Evolutionary conservation across 2,113 vertebrate genomes (phyloP).

Genomic region (Acinonyx jubatus): DNA sequence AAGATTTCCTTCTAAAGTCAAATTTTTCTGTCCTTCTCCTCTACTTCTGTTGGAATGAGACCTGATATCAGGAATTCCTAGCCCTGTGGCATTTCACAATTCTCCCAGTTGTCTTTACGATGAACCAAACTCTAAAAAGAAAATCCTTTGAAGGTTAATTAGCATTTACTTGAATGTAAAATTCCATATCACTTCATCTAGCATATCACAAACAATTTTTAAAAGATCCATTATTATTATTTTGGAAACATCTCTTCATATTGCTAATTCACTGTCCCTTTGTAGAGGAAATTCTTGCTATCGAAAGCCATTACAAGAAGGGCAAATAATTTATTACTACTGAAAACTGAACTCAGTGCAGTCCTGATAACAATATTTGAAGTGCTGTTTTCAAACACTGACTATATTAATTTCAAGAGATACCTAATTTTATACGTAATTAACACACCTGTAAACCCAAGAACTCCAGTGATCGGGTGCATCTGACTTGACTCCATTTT

Average conservation of each 20-base stretch:
- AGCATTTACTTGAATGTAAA: conserved; percentile 8
- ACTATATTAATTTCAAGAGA: neutral
- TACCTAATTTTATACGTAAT: neutral
- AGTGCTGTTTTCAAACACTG: neutral
- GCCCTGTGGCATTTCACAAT: neutral
- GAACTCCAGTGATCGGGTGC: neutral
- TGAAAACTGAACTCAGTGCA: conserved; percentile 13
- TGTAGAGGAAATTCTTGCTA: neutral
- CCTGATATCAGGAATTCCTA: neutral
- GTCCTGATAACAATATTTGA: neutral
- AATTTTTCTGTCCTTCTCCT: neutral
- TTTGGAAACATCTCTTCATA: neutral
- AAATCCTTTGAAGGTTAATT: conserved; percentile 3
- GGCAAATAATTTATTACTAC: conserved; percentile 11
- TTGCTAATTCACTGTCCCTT: neutral
- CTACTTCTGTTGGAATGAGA: neutral
- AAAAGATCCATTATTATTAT: neutral
- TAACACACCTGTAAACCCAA: neutral
- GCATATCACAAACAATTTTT: neutral
- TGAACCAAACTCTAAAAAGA: neutral
- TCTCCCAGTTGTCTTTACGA: neutral
- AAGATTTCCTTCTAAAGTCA: neutral
- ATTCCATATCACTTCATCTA: neutral
- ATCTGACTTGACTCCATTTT: neutral
- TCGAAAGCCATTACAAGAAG: neutral